Conservation (phyloP, 2,113 vertebrate genomes). For the Turdus rufiventris region DNA sequence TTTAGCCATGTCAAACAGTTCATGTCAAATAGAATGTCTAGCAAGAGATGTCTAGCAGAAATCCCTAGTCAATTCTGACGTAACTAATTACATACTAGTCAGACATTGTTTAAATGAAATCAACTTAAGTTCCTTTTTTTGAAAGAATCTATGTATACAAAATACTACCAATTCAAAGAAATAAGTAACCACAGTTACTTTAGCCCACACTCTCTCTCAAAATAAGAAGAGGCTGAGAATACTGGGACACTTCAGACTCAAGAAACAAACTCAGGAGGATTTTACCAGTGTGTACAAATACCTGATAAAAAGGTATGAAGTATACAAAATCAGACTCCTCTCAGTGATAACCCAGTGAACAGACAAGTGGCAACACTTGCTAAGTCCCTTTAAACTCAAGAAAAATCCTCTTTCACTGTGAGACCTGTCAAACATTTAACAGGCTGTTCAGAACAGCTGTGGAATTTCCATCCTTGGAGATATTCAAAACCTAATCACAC, state of each 20-base stretch:
- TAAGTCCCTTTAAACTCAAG: neutral
- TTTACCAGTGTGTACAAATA: neutral
- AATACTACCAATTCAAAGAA: neutral
- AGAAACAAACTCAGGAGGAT: neutral
- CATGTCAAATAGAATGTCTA: neutral
- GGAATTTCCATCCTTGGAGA: neutral
- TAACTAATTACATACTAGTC: neutral
- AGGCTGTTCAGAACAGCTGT: neutral
- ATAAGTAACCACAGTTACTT: neutral
- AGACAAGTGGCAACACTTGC: neutral
- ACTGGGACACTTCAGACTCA: neutral
- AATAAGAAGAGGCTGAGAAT: neutral
- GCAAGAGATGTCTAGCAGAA: neutral
- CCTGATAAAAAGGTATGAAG: neutral
- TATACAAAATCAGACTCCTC: neutral
- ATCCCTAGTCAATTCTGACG: neutral
- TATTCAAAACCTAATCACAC: neutral
- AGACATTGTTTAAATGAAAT: neutral
- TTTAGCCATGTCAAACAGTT: neutral
- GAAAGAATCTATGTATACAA: neutral
- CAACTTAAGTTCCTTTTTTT: neutral
- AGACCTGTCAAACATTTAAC: neutral
- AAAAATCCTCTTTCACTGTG: neutral
- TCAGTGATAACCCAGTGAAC: neutral
- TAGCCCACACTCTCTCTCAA: neutral